Percentiles rank a stretch among this genome's conserved stretches.
These are phyloP conservation scores for Diarsia mendica DNA, from an alignment of 2,888 invertebrate species.

Conservation along the genomic window DNA sequence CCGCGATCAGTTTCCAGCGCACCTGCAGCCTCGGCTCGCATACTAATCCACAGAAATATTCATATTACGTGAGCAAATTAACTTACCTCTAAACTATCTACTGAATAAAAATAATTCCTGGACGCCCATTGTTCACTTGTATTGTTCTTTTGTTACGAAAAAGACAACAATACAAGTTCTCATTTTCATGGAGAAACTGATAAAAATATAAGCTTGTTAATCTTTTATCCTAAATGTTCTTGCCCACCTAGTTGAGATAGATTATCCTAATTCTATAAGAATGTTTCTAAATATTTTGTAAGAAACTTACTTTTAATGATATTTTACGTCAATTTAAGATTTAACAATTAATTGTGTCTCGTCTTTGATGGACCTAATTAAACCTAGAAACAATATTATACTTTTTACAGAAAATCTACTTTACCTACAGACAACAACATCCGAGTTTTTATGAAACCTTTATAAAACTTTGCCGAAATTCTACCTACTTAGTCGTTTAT, in stretches of 20 bases:
- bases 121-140: slow-evolving; percentile 12
- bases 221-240: slow-evolving; percentile 5
- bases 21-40: slow-evolving; percentile 69
- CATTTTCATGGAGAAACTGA: neutral
- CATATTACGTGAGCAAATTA: slow-evolving; percentile 77
- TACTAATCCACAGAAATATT: slow-evolving; percentile 76
- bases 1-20: slow-evolving; percentile 66
- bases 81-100: slow-evolving; percentile 62
- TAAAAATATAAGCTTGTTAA: slow-evolving; percentile 8
- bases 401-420: slow-evolving; percentile 23
- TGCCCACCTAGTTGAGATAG: slow-evolving; percentile 17
- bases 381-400: slow-evolving; percentile 41
- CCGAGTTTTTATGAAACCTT: slow-evolving; percentile 50
- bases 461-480: slow-evolving; percentile 48
- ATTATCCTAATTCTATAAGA: slow-evolving; percentile 24
- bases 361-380: slow-evolving; percentile 37
- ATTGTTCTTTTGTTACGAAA: neutral
- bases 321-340: slow-evolving; percentile 5
- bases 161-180: neutral
- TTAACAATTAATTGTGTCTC: slow-evolving; percentile 13
- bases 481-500: slow-evolving; percentile 50
- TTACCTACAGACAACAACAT: slow-evolving; percentile 25
- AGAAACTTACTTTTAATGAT: slow-evolving; percentile 6
- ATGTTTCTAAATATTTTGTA: slow-evolving; percentile 11
- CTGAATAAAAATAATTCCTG: slow-evolving; percentile 27